Conservation (phyloP, 2,888 invertebrate genomes). For the Strigamia crassipes region DNA sequence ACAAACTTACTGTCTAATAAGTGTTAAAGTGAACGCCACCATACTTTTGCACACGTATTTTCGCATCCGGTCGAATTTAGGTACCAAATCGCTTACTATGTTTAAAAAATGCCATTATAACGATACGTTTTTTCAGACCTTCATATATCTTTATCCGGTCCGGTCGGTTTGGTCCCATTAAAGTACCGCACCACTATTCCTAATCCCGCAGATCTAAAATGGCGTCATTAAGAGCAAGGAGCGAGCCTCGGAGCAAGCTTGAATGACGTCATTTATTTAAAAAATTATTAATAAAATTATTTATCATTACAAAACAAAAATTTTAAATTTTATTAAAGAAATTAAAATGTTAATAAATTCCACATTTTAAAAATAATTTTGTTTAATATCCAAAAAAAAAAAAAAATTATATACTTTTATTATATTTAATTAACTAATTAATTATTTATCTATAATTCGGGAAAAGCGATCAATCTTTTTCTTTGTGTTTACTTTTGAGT, state of each 20-base stretch:
- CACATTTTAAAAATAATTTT: too few relatives aligned
- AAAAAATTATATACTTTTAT: too few relatives aligned
- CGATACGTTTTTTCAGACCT: neutral
- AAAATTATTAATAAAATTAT: too few relatives aligned
- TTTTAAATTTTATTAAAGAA: too few relatives aligned
- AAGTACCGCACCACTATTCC: neutral
- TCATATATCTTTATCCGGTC: neutral
- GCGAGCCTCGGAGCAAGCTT: neutral
- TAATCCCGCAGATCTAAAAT: neutral
- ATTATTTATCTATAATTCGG: too few relatives aligned
- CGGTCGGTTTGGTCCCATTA: conserved; percentile 4
- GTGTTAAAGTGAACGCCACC: conserved; percentile 13
- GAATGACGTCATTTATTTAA: neutral
- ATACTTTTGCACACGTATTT: neutral
- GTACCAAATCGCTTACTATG: neutral
- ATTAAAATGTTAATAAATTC: too few relatives aligned
- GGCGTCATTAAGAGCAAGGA: neutral
- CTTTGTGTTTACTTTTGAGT: neutral
- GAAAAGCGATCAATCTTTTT: too few relatives aligned
- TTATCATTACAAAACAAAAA: too few relatives aligned
- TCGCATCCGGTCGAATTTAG: neutral
- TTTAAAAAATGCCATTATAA: neutral
- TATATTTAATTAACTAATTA: too few relatives aligned
- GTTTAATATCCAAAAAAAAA: too few relatives aligned
- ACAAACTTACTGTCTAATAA: conserved; percentile 45